These are phyloP conservation scores for Peromyscus eremicus DNA, from an alignment of 2,797 vertebrate species.

Conservation along the genomic window DNA sequence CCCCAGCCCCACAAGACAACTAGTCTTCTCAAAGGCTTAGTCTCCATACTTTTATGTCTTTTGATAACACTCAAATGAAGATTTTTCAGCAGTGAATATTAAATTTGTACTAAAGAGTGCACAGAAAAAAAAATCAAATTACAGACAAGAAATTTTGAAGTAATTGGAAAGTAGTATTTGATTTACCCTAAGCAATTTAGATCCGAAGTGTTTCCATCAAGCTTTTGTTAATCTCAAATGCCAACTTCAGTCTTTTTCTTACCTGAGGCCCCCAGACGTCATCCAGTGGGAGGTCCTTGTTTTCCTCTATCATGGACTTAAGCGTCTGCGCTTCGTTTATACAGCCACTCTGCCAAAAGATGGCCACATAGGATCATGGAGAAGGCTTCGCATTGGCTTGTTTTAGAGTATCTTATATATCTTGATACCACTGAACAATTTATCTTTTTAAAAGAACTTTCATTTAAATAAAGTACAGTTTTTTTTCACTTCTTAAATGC, in stretches of 20 bases:
- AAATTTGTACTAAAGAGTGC: not conserved
- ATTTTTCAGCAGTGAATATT: conserved; percentile 21
- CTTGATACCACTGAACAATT: not conserved
- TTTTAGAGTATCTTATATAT: not conserved
- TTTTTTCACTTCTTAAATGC: not conserved
- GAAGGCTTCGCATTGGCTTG: not conserved
- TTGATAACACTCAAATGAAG: not conserved
- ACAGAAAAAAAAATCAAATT: not conserved
- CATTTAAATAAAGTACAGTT: not conserved
- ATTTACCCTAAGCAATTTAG: conserved; percentile 41
- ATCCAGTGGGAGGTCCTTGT: conserved; percentile 15
- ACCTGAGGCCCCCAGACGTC: conserved; percentile 78
- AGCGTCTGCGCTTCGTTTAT: conserved; percentile 74
- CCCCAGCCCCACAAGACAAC: not conserved
- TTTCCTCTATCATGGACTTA: conserved; percentile 51
- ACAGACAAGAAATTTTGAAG: conserved; percentile 36
- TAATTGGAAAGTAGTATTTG: conserved; percentile 12
- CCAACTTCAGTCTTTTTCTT: conserved; percentile 34
- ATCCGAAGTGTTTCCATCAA: not conserved
- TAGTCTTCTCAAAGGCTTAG: not conserved
- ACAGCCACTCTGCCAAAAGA: conserved; percentile 79
- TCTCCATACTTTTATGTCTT: not conserved
- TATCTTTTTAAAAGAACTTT: not conserved
- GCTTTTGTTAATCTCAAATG: not conserved
- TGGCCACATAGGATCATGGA: not conserved